phyloP scores from a whole-genome alignment of 2,888 invertebrate genomes.

The Trissoscelio sp. region DNA sequence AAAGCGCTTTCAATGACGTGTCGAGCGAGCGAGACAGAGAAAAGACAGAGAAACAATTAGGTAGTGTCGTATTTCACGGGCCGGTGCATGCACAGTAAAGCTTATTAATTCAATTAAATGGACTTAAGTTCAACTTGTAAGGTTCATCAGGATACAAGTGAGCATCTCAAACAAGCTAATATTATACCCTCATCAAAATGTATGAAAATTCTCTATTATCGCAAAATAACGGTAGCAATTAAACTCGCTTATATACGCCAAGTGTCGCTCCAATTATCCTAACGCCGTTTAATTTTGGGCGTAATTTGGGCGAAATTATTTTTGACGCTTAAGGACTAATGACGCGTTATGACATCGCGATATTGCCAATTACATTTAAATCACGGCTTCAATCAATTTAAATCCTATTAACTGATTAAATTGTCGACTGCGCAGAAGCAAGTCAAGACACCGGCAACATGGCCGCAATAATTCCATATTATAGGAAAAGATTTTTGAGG shows the following conservation, averaged over 20 bases:
- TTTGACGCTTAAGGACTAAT: neutral
- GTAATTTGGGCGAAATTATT: neutral
- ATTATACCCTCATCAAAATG: conserved; percentile 43
- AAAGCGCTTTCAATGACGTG: conserved; percentile 77
- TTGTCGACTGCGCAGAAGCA: neutral
- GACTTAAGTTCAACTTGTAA: conserved; percentile 77
- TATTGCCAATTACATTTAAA: conserved; percentile 25
- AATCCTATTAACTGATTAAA: conserved; percentile 40
- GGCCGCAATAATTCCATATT: conserved; percentile 33
- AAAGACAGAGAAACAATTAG: conserved; percentile 69
- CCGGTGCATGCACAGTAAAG: conserved; percentile 80
- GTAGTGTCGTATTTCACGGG: conserved; percentile 81
- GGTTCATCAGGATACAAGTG: conserved; percentile 78
- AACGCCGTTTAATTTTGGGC: neutral
- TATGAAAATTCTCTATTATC: conserved; percentile 43
- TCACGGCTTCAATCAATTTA: conserved; percentile 37
- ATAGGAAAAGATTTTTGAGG: conserved; percentile 42
- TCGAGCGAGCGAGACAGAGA: conserved; percentile 72
- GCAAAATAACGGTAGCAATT: conserved; percentile 28
- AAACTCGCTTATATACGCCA: conserved; percentile 2
- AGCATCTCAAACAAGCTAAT: conserved; percentile 64
- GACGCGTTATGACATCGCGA: conserved; percentile 1
- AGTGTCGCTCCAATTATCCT: conserved; percentile 12
- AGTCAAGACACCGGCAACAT: conserved; percentile 18
- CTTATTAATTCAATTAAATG: conserved; percentile 82